Evolutionary conservation across 1,140 invertebrate species (phyloP), one percentile per base, ranked within the genome.

Genomic region (Zaprionus africanus): DNA sequence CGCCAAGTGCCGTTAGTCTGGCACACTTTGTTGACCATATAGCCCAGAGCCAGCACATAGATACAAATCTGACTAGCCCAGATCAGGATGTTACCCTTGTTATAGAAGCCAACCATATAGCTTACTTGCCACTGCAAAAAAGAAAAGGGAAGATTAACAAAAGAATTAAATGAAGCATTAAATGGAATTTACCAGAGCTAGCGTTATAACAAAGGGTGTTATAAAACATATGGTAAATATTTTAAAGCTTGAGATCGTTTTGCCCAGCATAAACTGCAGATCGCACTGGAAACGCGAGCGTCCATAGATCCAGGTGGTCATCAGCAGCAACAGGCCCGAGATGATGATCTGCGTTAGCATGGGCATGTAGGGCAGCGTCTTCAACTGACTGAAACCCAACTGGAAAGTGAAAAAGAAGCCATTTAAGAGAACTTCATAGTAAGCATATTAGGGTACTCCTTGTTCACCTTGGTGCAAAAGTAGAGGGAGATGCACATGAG

Each of bases 211-310:
- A 19, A 82, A 66, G 9, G 91, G 91, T n/a, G 90, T 90, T 46
- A 77, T 38, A 38, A 92, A 91, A 49, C 91, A 81, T 74, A 92
- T 82, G 7, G 82, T 58, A 58, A 81, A 87, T 22, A 92, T 91
- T 67, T 90, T 92, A 17, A 90, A 68, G 67, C 68, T 92, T 80
- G 91, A 94, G 11, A 97, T 94, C 78, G 95, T 95, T 82, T 95
- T 94, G 13, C 96, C 95, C 5, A 96, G 94, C 97, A 98, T 98
- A 81, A 96, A 96, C 90, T 97, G 94, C 1, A 98, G 93, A 84
- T 98, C 97, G 56, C 94, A 93, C 51, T 95, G 94, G 62, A 97
- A 96, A 68, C 95, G 94, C 15, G 95, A 93, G 28, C 94, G 94
- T 91, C 96, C 96, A 91, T 97, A 97, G 9, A 95, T 95, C 95